Evolutionary conservation across 2,797 vertebrate genomes (phyloP).

Genomic region (Myotis planiceps): DNA sequence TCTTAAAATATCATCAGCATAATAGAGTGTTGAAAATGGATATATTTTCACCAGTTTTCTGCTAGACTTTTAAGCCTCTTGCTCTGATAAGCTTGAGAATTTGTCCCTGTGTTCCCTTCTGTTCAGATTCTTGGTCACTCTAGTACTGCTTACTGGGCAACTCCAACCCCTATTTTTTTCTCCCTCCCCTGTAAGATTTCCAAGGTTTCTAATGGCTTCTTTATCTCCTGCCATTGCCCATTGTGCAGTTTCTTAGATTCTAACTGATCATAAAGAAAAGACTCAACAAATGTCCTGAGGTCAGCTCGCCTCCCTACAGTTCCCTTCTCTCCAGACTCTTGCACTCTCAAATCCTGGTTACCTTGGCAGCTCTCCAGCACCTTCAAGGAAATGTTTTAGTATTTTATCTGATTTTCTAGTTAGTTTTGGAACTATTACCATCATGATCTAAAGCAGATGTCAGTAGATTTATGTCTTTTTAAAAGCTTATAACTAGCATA

Average conservation of each 20-base stretch:
- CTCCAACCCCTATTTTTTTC: background rate
- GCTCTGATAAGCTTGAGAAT: background rate
- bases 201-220: background rate
- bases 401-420: slow-evolving; percentile 71
- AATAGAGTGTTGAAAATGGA: background rate
- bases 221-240: background rate
- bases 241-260: background rate
- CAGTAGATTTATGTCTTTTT: slow-evolving; percentile 35
- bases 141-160: background rate
- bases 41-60: background rate
- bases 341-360: slow-evolving; percentile 31
- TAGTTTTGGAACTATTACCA: slow-evolving; percentile 62
- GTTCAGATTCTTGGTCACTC: background rate
- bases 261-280: background rate
- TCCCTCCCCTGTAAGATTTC: background rate
- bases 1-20: background rate
- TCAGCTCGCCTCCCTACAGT: background rate
- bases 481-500: slow-evolving; percentile 48
- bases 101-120: background rate
- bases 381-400: slow-evolving; percentile 56
- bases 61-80: background rate
- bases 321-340: background rate
- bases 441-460: slow-evolving; percentile 64
- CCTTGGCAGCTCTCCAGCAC: slow-evolving; percentile 54
- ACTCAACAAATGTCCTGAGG: background rate